A percentile compares a stretch with the other conserved stretches of the same genome.
Conservation (phyloP, 2,113 vertebrate genomes). For the Lethenteron reissneri region DNA sequence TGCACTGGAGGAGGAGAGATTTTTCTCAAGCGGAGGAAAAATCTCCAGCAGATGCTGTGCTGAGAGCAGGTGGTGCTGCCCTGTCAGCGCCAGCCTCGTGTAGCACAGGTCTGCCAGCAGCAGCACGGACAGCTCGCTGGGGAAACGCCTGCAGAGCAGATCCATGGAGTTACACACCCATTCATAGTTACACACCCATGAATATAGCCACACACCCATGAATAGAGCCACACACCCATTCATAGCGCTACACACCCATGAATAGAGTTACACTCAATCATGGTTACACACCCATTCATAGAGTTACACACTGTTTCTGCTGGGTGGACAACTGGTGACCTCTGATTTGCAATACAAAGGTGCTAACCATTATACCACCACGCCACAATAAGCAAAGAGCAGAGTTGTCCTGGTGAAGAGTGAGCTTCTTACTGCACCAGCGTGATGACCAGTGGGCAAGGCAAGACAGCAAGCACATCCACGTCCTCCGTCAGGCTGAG, state of each 20-base stretch:
- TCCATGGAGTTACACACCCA: neutral
- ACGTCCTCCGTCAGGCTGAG: too few species aligned
- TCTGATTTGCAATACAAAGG: too few species aligned
- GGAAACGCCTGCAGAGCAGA: conserved; percentile 16
- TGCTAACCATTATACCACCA: too few species aligned
- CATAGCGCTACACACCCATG: neutral
- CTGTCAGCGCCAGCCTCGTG: conserved; percentile 49
- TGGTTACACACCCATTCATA: neutral
- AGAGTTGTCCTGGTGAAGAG: too few species aligned
- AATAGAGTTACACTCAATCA: neutral
- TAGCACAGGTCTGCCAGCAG: conserved; percentile 71
- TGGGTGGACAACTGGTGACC: too few species aligned
- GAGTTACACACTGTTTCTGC: neutral
- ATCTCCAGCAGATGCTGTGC: conserved; percentile 40
- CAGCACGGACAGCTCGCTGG: conserved; percentile 38
- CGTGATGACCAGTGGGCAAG: too few species aligned
- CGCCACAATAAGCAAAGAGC: too few species aligned
- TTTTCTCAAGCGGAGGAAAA: conserved; percentile 38
- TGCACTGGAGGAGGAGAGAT: conserved; percentile 56
- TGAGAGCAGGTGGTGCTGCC: conserved; percentile 41
- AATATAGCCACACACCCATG: neutral
- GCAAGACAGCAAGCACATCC: too few species aligned
- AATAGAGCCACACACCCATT: neutral
- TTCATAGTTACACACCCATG: neutral
- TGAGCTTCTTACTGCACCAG: too few species aligned